Evolutionary conservation across 2,888 invertebrate species (phyloP), one percentile per base, ranked within the genome.

Genomic region (Drosophila imparisetae): DNA sequence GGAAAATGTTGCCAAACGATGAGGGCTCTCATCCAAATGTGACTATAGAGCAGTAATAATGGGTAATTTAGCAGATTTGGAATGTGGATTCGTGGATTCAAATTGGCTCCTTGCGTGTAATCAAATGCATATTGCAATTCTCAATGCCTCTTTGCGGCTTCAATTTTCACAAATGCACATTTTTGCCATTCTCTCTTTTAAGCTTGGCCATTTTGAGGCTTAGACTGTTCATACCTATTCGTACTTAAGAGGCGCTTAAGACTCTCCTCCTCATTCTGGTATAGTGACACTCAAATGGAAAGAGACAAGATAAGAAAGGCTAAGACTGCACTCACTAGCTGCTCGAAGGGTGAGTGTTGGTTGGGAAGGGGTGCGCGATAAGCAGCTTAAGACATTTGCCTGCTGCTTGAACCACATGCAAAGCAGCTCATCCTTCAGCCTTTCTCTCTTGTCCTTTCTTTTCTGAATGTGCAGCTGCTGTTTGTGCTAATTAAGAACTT

Each of bases 401-500:
- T 42, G 30, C 65, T 67, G 54, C 45, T 48, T 52, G 40, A 34
- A 50, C n/a, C 52, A 32, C 21, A 80, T 83, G 86, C 72, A 86
- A 86, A 83, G 63, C 63, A 71, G 66, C 54, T 66, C 54, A 59
- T 38, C 52, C 29, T n/a, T 21, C 13, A 45, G 36, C 32, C n/a
- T 10, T 34, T 18, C 3, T 48, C 11, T 4, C 4, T 10, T 15
- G 2, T 15, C 2, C 10, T 18, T n/a, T 21, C 13, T 52, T 36
- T 8, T 11, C 13, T 29, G 21, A 42, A 30, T 57, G 34, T 59
- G 58, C 70, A 67, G 59, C 62, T 67, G 62, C 32, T 60, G 53
- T 45, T 40, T 72, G 61, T 60, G 73, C 77, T 83, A 82, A 82
- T 82, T 82, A 72, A 45, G 81, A 72, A 81, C 70, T 66, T 78